Evolutionary conservation across 35 echinoderm and acorn worm species (phyloP), one percentile per base, ranked within the genome.

Genomic region (Holothuria glaberrima): DNA sequence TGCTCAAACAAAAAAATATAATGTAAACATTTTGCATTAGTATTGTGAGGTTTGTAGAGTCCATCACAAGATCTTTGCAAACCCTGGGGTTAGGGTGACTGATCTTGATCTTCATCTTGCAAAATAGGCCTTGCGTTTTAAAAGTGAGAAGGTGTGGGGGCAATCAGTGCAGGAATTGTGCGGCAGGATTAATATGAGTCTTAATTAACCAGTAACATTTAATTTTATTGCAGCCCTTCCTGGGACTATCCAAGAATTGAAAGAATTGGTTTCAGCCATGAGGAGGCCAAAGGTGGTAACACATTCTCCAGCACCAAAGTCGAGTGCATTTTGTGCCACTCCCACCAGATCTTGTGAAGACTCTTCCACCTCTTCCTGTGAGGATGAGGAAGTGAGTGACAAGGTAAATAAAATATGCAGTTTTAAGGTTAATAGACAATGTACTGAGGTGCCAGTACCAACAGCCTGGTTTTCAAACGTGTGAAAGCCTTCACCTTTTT

Each of bases 211-310:
- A 69, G 66, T 69, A 6, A 1, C 25, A 69, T 69, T 29, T 69
- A 16, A 66, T 69, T 69, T 69, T 21, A 69, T 69, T 69, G 66
- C n/a, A 69, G 66, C 21, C 17, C 66, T 69, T 69, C 66, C 66
- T 69, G 66, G n/a, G 20, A 69, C 66, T 69, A 69, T 69, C 22
- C 30, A 28, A 6, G 30, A 28, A 26, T 12, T 9, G 19, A 68
- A 68, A 68, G n/a, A 68, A 26, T 0, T 68, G 21, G 71, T 44
- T 2, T 41, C 71, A 38, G 20, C 33, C 66, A n/a, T 69, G 21
- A 69, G 25, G 21, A 69, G 66, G 25, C 66, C 66, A 26, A 69
- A 69, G 31, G 0, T 69, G 25, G n/a, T n/a, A n/a, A 69, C 66
- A 69, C 5, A 13, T 12, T 69, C 22, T 28, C 66, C 66, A 28